Evolutionary conservation across 2,113 vertebrate species (phyloP).

Genomic region (Psittacula cyanocephala): DNA sequence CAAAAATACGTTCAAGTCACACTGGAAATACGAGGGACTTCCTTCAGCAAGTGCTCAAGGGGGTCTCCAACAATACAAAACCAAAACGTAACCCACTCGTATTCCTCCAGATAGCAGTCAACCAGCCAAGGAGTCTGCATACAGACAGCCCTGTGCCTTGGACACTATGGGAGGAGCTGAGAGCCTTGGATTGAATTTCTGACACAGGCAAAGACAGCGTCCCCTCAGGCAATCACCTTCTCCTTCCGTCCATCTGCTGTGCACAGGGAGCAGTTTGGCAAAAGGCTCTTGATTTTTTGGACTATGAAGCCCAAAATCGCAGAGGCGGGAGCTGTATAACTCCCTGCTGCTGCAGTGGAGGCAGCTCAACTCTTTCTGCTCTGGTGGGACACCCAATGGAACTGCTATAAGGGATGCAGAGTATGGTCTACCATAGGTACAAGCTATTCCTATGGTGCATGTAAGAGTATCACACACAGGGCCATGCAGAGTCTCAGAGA

Average conservation of each 20-base stretch:
- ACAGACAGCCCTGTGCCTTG: background rate
- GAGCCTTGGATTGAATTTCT: background rate
- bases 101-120: background rate
- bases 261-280: background rate
- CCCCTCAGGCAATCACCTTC: background rate
- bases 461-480: rapidly evolving
- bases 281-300: background rate
- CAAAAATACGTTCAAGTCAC: background rate
- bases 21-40: background rate
- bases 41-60: background rate
- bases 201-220: background rate
- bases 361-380: background rate
- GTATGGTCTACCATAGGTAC: rapidly evolving
- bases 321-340: background rate
- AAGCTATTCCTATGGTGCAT: background rate
- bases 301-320: background rate
- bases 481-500: background rate
- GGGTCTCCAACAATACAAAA: background rate
- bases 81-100: rapidly evolving
- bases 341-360: background rate
- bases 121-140: background rate
- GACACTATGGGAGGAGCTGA: background rate
- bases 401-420: background rate
- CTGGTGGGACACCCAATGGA: rapidly evolving
- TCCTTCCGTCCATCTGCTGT: background rate